Base-by-base conservation (phyloP, 2,113 vertebrate genomes). In the Procavia capensis region DNA sequence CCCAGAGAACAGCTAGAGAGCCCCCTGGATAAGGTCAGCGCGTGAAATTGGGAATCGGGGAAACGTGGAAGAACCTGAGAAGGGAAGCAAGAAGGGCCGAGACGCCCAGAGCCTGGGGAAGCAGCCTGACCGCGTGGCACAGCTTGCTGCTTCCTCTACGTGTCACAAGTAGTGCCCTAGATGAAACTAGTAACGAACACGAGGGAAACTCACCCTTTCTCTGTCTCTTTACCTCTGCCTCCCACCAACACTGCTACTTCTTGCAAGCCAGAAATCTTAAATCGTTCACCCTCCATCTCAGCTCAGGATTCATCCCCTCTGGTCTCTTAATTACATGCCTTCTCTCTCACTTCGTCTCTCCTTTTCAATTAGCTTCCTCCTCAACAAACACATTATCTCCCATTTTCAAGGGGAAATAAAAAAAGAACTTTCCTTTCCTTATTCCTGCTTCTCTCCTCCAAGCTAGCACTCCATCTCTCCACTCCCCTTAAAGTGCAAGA, bases 171-270 rank as follows among this genome's bases (percentile, higher is more conserved):
- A 57, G 63, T 36, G 24, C 10, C 8, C 39, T 50, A 92, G 75
- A 84, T 29, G 43, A 95, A 84, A 81, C 16, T 84, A 89, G 72
- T 72, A 94, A 50, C 68, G 91, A 95, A 88, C 20, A 11, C 43
- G 6, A 14, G 43, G 61, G 66, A 91, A 82, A 25, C 43, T 94
- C 50, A 91, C 61, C 39, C 59, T 64, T 80, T 25, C 88, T 45
- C 61, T 59, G 47, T 9, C 6, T 95, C 72, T 79, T 82, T 66
- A 85, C 50, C 76, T 84, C 78, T 90, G 72, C 74, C 20, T 61
- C 29, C 54, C 36, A 45, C 63, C 64, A 78, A 74, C 43, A 83
- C 31, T 45, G 17, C 25, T 5, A 27, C 25, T 45, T 76, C 72
- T 82, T 43, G 36, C 85, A 47, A 59, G 6, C n/a, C n/a, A n/a